Conservation (phyloP, 2,113 vertebrate species). For the Jaculus jaculus region DNA sequence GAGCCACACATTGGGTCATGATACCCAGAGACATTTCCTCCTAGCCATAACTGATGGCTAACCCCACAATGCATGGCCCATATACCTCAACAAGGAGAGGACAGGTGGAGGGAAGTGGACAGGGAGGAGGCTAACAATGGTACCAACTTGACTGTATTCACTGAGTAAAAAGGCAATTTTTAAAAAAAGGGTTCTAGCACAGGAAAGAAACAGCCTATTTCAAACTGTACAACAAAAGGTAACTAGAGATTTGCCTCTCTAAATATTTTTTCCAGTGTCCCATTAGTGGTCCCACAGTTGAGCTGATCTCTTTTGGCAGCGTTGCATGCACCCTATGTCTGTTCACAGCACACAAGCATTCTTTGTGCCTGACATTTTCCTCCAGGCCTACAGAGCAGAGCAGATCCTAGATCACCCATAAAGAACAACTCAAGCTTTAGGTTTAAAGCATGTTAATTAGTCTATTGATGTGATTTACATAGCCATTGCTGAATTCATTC, state of each 20-base stretch:
- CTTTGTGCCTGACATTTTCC: constrained; percentile 21
- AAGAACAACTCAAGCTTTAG: constrained; percentile 9
- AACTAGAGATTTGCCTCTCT: not conserved
- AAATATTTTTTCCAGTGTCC: not conserved
- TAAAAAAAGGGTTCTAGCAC: not conserved
- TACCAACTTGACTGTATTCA: too few species aligned
- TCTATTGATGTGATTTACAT: not conserved
- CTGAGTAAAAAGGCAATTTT: too few species aligned
- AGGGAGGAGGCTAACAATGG: too few species aligned
- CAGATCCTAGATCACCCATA: not conserved
- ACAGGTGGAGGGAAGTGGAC: too few species aligned
- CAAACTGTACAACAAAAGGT: not conserved
- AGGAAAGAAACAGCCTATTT: not conserved
- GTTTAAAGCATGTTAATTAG: not conserved
- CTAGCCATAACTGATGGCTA: too few species aligned
- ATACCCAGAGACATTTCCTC: too few species aligned
- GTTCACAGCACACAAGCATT: constrained; percentile 30
- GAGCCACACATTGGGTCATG: too few species aligned
- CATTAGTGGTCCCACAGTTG: not conserved
- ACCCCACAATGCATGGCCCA: too few species aligned
- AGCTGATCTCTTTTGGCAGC: not conserved
- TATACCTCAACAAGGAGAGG: too few species aligned
- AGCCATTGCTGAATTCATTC: not conserved
- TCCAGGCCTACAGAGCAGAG: not conserved
- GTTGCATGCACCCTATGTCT: not conserved